These are phyloP conservation scores for Mungos mungo DNA, from an alignment of 2,113 vertebrate species.

Conservation along the genomic window DNA sequence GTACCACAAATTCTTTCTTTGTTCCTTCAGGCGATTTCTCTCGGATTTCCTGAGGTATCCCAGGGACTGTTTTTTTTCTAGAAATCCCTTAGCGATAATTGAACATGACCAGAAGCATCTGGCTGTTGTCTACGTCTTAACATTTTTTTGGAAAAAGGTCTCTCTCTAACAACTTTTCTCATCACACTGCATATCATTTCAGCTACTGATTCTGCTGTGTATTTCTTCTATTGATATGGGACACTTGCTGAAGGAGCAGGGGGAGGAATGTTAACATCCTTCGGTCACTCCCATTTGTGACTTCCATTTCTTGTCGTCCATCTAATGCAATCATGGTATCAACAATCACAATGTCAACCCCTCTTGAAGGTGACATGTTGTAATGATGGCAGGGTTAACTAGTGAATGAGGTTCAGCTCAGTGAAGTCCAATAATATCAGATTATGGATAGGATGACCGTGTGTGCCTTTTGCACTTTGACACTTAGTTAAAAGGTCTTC, in stretches of 20 bases:
- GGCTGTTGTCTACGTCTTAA: slow-evolving; percentile 63
- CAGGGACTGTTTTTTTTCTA: slow-evolving; percentile 44
- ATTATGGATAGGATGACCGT: background rate
- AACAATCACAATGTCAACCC: background rate
- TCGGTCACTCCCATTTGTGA: background rate
- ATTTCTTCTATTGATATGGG: background rate
- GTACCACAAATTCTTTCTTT: slow-evolving; percentile 55
- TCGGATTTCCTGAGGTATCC: slow-evolving; percentile 68
- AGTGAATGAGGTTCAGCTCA: background rate
- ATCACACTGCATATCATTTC: slow-evolving; percentile 64
- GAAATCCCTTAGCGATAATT: slow-evolving; percentile 63
- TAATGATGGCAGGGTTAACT: background rate
- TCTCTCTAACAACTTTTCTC: slow-evolving; percentile 45
- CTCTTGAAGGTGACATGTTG: background rate
- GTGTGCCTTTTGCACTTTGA: background rate
- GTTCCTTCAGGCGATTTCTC: slow-evolving; percentile 68
- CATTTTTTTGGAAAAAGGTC: slow-evolving; percentile 22
- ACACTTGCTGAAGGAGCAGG: slow-evolving; percentile 13
- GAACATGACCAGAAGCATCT: slow-evolving; percentile 73
- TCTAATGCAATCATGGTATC: background rate
- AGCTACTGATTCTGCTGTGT: slow-evolving; percentile 43
- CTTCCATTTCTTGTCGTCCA: background rate
- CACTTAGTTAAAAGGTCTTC: background rate
- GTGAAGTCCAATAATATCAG: background rate
- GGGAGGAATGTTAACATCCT: background rate